Percentiles rank a stretch among this genome's conserved stretches.
Evolutionary conservation across 2,113 vertebrate species (phyloP).

Genomic region (Benitochromis conjunctus): DNA sequence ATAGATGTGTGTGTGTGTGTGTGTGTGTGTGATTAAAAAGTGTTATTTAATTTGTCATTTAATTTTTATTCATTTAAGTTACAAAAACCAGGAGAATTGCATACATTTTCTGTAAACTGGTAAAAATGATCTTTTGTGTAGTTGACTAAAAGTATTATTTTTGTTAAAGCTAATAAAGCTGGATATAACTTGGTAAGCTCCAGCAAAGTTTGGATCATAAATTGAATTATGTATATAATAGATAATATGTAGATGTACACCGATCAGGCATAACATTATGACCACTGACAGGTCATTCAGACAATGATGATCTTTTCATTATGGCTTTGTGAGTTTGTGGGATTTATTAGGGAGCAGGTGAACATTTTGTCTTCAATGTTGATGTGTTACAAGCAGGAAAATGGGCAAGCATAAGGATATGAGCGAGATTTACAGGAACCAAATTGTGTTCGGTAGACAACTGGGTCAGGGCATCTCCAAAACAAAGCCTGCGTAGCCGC

Average conservation of each 20-base stretch:
- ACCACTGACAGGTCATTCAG: neutral
- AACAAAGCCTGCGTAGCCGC: neutral
- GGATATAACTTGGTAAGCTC: neutral
- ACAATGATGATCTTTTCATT: neutral
- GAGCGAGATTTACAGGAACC: neutral
- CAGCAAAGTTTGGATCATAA: neutral
- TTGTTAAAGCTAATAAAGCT: neutral
- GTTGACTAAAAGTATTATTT: neutral
- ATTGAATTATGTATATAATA: neutral
- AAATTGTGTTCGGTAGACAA: neutral
- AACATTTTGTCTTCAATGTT: neutral
- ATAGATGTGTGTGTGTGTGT: neutral
- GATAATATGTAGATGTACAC: neutral
- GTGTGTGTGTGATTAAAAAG: neutral
- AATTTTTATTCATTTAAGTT: neutral
- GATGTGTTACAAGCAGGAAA: neutral
- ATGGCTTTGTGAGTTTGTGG: neutral
- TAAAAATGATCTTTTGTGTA: neutral
- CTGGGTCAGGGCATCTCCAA: neutral
- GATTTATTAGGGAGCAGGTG: neutral
- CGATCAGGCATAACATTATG: neutral
- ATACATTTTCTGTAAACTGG: neutral
- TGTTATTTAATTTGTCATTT: neutral
- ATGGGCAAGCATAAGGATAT: neutral
- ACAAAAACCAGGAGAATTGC: neutral